Conservation (phyloP, 2,888 invertebrate genomes). For the Tuberolachnus salignus region DNA sequence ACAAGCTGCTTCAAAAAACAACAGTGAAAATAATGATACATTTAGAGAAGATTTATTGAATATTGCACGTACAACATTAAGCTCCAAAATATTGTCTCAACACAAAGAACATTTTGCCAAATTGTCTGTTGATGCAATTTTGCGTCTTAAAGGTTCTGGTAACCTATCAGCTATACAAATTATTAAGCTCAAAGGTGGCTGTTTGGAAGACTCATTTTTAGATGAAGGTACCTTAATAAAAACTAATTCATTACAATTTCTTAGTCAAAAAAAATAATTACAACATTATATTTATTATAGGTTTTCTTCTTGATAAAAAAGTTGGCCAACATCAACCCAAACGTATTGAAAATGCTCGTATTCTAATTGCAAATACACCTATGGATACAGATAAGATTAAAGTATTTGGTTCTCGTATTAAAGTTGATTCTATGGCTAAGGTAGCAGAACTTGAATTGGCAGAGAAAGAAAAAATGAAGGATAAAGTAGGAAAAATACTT, state of each 20-base stretch:
- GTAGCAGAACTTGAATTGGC: conserved; percentile 97
- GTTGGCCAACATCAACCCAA: conserved; percentile 97
- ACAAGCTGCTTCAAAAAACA: conserved; percentile 77
- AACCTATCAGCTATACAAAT: conserved; percentile 96
- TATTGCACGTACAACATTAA: conserved; percentile 95
- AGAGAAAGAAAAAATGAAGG: conserved; percentile 99
- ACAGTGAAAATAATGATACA: conserved; percentile 75
- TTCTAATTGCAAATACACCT: conserved; percentile 97
- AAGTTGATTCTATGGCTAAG: conserved; percentile 90
- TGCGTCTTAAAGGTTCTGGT: conserved; percentile 93
- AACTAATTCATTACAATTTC: background rate
- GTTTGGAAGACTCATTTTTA: conserved; percentile 91
- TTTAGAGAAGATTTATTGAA: conserved; percentile 91
- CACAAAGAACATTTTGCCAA: conserved; percentile 96
- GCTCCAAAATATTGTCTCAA: conserved; percentile 96
- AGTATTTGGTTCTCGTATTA: conserved; percentile 94
- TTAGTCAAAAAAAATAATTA: background rate
- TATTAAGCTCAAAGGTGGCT: conserved; percentile 87
- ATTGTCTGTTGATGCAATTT: conserved; percentile 85
- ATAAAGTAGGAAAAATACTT: conserved; percentile 76
- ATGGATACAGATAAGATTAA: conserved; percentile 99
- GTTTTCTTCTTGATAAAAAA: conserved; percentile 76
- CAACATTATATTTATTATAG: conserved; percentile 14
- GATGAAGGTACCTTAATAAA: conserved; percentile 74
- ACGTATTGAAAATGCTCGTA: conserved; percentile 90